Evolutionary conservation across 2,797 vertebrate genomes (phyloP).

Genomic region (Eleutherodactylus coqui): DNA sequence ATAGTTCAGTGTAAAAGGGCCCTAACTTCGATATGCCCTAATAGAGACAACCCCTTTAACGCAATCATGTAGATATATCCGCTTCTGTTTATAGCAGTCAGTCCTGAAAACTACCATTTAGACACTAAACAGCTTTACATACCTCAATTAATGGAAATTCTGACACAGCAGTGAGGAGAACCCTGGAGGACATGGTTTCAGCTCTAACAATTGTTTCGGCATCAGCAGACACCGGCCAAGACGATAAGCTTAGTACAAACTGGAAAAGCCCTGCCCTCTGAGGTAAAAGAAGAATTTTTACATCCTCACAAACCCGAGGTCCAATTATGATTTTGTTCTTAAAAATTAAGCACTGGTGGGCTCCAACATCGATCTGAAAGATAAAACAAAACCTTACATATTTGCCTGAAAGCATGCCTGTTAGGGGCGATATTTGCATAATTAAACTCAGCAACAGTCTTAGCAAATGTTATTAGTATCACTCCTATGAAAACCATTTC

Average conservation of each 20-base stretch:
- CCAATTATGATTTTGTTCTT: conserved; percentile 93
- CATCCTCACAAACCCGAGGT: conserved; percentile 87
- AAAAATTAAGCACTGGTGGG: conserved; percentile 89
- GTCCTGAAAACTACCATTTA: neutral
- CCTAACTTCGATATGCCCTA: no score
- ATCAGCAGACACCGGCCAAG: conserved; percentile 93
- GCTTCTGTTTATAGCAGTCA: neutral
- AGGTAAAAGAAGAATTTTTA: conserved; percentile 92
- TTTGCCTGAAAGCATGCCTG: no score
- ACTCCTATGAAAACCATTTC: no score
- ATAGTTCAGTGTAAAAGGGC: no score
- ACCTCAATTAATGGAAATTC: conserved; percentile 91
- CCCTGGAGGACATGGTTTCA: conserved; percentile 85
- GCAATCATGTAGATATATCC: no score
- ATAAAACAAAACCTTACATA: conserved; percentile 36
- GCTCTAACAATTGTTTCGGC: conserved; percentile 80
- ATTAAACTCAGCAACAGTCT: no score
- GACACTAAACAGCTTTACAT: neutral
- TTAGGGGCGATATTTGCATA: no score
- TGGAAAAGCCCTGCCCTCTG: conserved; percentile 87
- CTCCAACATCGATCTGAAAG: conserved; percentile 83
- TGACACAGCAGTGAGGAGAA: conserved; percentile 87
- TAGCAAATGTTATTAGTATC: no score
- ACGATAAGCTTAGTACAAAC: conserved; percentile 87
- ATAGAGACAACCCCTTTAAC: no score